Percentiles rank a stretch among this genome's conserved stretches.
phyloP scores from a whole-genome alignment of 2,888 invertebrate genomes.

The Tetheella fluctuosa region DNA sequence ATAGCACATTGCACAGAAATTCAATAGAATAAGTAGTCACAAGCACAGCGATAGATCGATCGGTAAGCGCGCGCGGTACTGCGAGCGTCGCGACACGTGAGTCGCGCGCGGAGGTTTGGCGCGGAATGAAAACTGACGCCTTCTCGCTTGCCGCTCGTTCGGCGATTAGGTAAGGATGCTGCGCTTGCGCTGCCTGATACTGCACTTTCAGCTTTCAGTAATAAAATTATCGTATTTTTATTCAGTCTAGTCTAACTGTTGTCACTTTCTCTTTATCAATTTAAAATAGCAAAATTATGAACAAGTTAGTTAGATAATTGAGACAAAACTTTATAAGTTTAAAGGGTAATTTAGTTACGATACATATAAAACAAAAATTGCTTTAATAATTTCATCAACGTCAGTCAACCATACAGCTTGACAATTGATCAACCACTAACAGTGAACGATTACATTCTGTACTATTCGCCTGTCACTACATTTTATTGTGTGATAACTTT shows the following conservation, averaged over 20 bases:
- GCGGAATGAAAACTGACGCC: constrained; percentile 59
- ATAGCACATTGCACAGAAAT: constrained; percentile 69
- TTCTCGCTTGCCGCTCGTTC: background rate
- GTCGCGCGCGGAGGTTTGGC: constrained; percentile 78
- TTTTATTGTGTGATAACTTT: constrained; percentile 21
- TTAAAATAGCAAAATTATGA: no score
- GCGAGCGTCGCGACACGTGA: constrained; percentile 71
- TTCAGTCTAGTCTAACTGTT: background rate
- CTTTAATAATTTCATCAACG: background rate
- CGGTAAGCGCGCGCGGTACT: constrained; percentile 58
- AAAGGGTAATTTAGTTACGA: no score
- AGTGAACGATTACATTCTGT: constrained; percentile 1
- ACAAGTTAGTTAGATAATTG: no score
- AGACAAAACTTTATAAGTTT: no score
- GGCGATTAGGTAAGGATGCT: constrained; percentile 36
- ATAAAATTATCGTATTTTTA: background rate
- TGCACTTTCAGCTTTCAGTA: constrained; percentile 29
- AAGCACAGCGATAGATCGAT: constrained; percentile 56
- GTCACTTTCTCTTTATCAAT: background rate
- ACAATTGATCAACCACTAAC: background rate
- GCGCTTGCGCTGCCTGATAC: constrained; percentile 41
- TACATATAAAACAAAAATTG: no score
- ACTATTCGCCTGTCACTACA: background rate
- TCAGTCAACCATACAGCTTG: background rate
- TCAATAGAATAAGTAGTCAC: constrained; percentile 52